Evolutionary conservation across 1,140 invertebrate species (phyloP), one percentile per base, ranked within the genome.

Genomic region (Euschistus heros): DNA sequence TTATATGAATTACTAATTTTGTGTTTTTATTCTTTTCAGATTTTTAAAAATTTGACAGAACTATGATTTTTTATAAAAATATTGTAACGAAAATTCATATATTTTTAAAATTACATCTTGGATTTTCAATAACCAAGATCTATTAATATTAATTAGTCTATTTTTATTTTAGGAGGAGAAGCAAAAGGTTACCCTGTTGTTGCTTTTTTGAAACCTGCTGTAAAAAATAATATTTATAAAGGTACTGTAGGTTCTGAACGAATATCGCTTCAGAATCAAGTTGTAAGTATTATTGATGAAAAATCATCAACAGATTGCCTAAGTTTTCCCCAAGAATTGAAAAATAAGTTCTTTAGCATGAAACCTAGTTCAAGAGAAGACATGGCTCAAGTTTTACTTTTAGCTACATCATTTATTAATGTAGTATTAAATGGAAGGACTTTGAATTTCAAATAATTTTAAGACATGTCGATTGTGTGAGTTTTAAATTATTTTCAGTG

Each of bases 151-250:
- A 37, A 10, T 30, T 30, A 4, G 2, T 30, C 2, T 7, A 30
- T 30, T 37, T 6, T 37, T 13, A 37, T 37, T 37, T 6, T 13
- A 50, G 47, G 47, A 20, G 47, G 47, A 18, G n/a, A 6, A 50
- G 4, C 1, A 2, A 18, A 20, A 22, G 47, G n/a, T n/a, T 20
- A 6, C 54, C 24, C 24, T 26, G 14, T 57, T 57, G 54, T 57
- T 7, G 54, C 54, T 13, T 57, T 57, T 17, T 47, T 55, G 3
- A 64, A 64, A 30, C 47, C 26, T 2, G 7, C 3, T 20, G 18
- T 64, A 22, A 57, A 60, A 24, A 57, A 66, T 60, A 42, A 30
- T 17, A 20, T 46, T 61, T 66, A 47, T 46, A 22, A 66, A 7
- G 55, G 37, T 14, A 26, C 42, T 26, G 26, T 66, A 14, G 64